phyloP scores from a whole-genome alignment of 2,888 invertebrate species.

The Troilus luridus region DNA sequence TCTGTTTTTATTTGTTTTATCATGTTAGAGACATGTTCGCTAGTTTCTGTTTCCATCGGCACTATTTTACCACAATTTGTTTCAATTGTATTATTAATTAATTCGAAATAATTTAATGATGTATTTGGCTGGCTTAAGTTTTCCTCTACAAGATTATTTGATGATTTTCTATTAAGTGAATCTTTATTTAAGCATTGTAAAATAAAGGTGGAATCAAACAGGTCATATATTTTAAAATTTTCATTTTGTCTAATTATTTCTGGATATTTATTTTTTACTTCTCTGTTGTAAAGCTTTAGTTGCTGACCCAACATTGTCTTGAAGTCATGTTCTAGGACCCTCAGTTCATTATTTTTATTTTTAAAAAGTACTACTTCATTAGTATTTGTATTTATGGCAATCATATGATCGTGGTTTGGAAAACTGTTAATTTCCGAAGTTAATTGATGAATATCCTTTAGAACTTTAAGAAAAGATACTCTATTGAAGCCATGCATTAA shows the following conservation, averaged over 20 bases:
- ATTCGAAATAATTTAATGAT: neutral
- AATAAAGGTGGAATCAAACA: neutral
- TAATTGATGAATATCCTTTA: neutral
- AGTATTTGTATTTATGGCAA: neutral
- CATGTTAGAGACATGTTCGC: neutral
- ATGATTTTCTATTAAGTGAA: neutral
- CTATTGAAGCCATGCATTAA: conserved; percentile 40
- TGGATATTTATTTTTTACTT: neutral
- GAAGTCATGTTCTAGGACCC: conserved; percentile 1
- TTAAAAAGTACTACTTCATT: neutral
- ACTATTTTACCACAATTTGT: neutral
- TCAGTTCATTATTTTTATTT: neutral
- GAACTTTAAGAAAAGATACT: conserved; percentile 39
- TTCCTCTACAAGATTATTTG: neutral
- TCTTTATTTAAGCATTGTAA: conserved; percentile 8
- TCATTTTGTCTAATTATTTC: neutral
- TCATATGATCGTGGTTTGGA: neutral
- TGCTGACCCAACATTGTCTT: neutral
- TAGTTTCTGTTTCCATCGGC: neutral
- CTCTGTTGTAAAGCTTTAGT: neutral
- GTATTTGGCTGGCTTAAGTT: neutral
- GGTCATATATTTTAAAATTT: neutral
- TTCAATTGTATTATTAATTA: neutral
- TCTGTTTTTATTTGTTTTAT: neutral
- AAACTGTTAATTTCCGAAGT: neutral